These are phyloP conservation scores for Promerops cafer DNA, from an alignment of 2,113 vertebrate species.

Conservation along the genomic window DNA sequence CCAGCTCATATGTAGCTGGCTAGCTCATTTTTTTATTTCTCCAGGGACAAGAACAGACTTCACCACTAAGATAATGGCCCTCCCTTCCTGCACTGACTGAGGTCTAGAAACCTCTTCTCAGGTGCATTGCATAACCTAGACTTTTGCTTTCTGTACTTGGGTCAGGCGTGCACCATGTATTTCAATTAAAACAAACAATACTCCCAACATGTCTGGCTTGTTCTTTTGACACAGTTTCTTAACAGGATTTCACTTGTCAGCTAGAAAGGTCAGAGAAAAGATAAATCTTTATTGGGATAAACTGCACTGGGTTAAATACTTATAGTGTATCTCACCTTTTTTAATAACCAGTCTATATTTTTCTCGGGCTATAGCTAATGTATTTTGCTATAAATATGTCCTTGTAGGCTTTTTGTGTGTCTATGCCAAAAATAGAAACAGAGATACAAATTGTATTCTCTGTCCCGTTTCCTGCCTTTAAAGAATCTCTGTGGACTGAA, in stretches of 20 bases:
- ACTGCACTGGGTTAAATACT: neutral
- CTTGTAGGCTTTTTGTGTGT: neutral
- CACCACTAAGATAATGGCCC: neutral
- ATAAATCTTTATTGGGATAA: neutral
- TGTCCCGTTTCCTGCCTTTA: neutral
- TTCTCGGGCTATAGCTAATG: neutral
- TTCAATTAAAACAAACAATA: neutral
- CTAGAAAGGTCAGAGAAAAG: neutral
- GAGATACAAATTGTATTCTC: neutral
- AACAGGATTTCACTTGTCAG: neutral
- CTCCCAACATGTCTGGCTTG: neutral
- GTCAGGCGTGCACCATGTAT: neutral
- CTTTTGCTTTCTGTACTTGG: neutral
- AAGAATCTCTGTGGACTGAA: neutral
- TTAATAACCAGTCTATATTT: neutral
- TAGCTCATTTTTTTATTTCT: neutral
- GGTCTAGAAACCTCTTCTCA: neutral
- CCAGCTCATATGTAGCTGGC: neutral
- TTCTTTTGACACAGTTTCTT: constrained; percentile 10
- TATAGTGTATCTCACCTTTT: neutral
- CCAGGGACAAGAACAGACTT: neutral
- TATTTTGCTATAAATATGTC: neutral
- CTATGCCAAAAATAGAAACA: neutral
- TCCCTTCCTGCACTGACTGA: neutral
- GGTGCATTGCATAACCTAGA: neutral